These are phyloP conservation scores for Troides helena DNA, from an alignment of 2,888 invertebrate genomes.

Conservation along the genomic window DNA sequence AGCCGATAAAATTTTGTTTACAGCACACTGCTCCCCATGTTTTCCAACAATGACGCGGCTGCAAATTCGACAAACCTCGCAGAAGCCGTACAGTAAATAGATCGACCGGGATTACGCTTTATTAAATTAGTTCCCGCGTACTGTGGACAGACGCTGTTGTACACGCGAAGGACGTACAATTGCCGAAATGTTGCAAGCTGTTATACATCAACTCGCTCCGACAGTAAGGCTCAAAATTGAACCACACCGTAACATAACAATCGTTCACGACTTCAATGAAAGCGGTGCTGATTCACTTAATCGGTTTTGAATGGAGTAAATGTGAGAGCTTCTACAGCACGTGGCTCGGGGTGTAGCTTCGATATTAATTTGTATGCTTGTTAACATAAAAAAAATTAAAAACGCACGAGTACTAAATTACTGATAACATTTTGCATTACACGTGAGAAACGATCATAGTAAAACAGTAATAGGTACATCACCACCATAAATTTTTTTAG, in stretches of 20 bases:
- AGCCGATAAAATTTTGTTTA: constrained; percentile 2
- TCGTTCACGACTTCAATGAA: constrained; percentile 18
- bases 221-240: constrained; percentile 7
- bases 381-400: not conserved
- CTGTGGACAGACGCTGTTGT: constrained; percentile 26
- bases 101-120: constrained; percentile 52
- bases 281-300: constrained; percentile 28
- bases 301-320: constrained; percentile 30
- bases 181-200: constrained; percentile 9
- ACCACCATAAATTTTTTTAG: too few species aligned
- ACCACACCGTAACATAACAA: not conserved
- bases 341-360: not conserved
- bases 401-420: too few species aligned
- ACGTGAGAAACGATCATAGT: too few species aligned
- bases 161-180: constrained; percentile 26
- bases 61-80: constrained; percentile 31
- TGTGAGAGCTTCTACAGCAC: constrained; percentile 9
- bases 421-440: too few species aligned
- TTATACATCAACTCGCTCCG: not conserved
- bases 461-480: too few species aligned
- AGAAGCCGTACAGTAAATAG: constrained; percentile 60
- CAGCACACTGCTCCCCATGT: not conserved
- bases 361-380: constrained; percentile 6
- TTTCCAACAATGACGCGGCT: constrained; percentile 11
- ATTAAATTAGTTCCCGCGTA: constrained; percentile 61